Evolutionary conservation across 2,113 vertebrate genomes (phyloP), one percentile per base, ranked within the genome.

Genomic region (Probosciger aterrimus): DNA sequence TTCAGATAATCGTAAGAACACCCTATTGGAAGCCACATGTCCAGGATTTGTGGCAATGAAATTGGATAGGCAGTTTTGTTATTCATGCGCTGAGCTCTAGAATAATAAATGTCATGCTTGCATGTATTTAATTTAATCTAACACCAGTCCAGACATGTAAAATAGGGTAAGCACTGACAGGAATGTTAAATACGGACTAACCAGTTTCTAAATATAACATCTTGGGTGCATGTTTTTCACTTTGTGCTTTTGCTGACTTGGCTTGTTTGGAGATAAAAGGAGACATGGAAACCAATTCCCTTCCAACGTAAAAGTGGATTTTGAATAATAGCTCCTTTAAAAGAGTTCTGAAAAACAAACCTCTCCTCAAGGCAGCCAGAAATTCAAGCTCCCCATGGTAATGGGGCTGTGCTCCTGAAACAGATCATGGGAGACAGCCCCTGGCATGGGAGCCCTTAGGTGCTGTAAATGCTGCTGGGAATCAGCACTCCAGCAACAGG

Each of bases 101-200:
- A 91, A 95, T 91, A 97, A 94, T 88, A 95, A 96, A 94, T 92
- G 91, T 92, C 95, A 96, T 89, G 93, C 95, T 96, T 94, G 87
- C 82, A 71, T 91, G 95, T 93, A 93, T 95, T 97, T 95, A 86
- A 95, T 97, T 96, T 97, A 94, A 92, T 95, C 96, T 95, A 96
- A 95, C 94, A 95, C 93, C 85, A 96, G 97, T 84, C 90, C 95
- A 95, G 96, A 97, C 97, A 96, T 95, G 97, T 95, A 94, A 97
- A 97, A 95, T 82, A 95, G 91, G 33, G 63, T 94, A 95, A 96
- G 93, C 81, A 91, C 89, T 88, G 90, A 82, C 71, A 97, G 95
- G 96, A 97, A 98, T 97, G 93, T 91, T 93, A 96, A 96, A 96
- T 94, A 96, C 11, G 30, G 94, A 95, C 90, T 87, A 97, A 96